Base-by-base conservation (phyloP, 2,888 invertebrate species). In the Dromius quadrimaculatus region DNA sequence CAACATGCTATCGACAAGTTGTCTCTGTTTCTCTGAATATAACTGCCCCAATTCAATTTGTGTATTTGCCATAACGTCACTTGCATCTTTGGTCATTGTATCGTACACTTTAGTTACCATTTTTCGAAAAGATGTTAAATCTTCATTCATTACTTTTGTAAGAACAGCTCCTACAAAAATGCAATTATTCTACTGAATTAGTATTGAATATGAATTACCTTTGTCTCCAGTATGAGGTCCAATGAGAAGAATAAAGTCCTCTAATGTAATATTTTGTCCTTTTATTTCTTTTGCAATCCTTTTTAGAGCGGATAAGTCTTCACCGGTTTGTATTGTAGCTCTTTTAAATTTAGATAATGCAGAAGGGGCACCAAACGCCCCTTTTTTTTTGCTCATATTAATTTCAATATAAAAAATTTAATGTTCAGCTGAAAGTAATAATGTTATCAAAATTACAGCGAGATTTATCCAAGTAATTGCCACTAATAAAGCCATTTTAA, bases 41-140 rank as follows among this genome's bases (percentile, higher is more conserved):
- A 73, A 77, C 71, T 79, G 76, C 2, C 76, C 75, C 9, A 82
- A 72, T 71, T 81, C 79, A 5, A 82, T 74, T 72, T 83, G 82
- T 72, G 82, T 81, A 72, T 82, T 82, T 2, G 79, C 79, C 2
- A 82, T 73, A 0, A 82, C 82, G 57, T 82, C 82, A 71, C 80
- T 81, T 8, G 81, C 79, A 71, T 83, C 82, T 74, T 81, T 79
- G 0, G 82, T 81, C 79, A 81, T 81, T 3, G 80, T 82, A 36
- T 82, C 81, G 73, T 82, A 83, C 5, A 82, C 78, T 74, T 79
- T 79, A 38, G 77, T 77, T 0, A 80, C 78, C 68, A 81, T 74
- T 65, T 73, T 79, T 38, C 80, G 76, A 75, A 83, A 83, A 6
- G 73, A 57, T 2, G 73, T 74, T 45, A 82, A 71, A 71, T 83